Evolutionary conservation across 2,113 vertebrate species (phyloP).

Genomic region (Oryzias javanicus): DNA sequence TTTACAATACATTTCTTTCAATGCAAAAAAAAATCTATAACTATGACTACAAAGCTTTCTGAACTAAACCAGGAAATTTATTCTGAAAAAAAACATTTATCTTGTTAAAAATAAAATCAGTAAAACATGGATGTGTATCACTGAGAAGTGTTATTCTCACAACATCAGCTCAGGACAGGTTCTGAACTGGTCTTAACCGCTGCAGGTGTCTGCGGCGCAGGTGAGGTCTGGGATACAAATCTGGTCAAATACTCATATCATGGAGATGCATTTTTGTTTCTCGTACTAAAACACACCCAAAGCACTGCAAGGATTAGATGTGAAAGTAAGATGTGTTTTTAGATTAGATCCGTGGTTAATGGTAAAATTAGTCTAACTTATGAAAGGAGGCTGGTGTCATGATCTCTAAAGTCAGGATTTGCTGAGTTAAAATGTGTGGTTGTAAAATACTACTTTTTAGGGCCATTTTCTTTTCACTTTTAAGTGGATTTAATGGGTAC

Average conservation of each 20-base stretch:
- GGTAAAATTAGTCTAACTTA: not conserved
- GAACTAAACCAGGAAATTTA: too few relatives aligned
- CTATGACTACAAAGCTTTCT: too few relatives aligned
- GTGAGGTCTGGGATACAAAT: not conserved
- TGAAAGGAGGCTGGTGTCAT: not conserved
- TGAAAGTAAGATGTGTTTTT: too few relatives aligned
- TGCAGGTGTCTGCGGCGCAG: slow-evolving; percentile 3
- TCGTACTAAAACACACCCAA: not conserved
- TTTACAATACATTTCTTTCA: too few relatives aligned
- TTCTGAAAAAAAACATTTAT: too few relatives aligned
- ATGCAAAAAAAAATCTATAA: too few relatives aligned
- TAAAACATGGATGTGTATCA: slow-evolving; percentile 11
- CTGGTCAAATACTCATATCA: not conserved
- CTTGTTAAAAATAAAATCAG: not conserved
- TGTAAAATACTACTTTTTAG: too few relatives aligned
- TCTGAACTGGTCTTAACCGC: slow-evolving; percentile 43
- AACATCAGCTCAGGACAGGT: slow-evolving; percentile 33
- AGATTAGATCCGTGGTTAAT: too few relatives aligned
- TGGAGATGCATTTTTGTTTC: not conserved
- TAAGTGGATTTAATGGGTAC: too few relatives aligned
- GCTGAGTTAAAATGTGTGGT: too few relatives aligned
- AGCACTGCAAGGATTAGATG: not conserved
- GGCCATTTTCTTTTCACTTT: too few relatives aligned
- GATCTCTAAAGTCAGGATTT: not conserved
- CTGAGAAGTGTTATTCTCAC: slow-evolving; percentile 9